Conservation (phyloP, 2,797 vertebrate species). For the Zalophus californianus region DNA sequence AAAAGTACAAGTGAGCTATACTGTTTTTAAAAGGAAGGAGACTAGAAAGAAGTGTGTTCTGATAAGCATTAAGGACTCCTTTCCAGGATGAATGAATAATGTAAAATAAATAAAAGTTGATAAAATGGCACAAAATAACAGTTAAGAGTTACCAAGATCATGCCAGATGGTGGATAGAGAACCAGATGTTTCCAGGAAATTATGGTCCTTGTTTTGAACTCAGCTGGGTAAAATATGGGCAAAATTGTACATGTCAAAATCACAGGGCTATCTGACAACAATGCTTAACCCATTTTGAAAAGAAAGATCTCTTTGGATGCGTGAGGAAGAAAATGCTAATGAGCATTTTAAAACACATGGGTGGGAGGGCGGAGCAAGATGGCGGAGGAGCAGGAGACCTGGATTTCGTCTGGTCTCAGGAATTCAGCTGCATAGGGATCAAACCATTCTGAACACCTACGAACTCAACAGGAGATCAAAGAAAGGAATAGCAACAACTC, state of each 20-base stretch:
- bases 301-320: not conserved
- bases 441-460: too few species aligned
- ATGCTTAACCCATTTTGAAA: not conserved
- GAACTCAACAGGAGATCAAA: too few species aligned
- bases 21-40: slow-evolving; percentile 15
- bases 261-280: slow-evolving; percentile 33
- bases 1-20: not conserved
- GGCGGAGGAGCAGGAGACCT: too few species aligned
- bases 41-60: not conserved
- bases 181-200: slow-evolving; percentile 73
- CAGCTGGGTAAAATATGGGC: slow-evolving; percentile 38
- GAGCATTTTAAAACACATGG: not conserved
- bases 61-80: not conserved
- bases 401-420: too few species aligned
- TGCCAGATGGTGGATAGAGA: slow-evolving; percentile 63
- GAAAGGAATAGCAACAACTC: too few species aligned
- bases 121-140: slow-evolving; percentile 61
- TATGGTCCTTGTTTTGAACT: slow-evolving; percentile 62
- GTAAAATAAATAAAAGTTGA: slow-evolving; percentile 53
- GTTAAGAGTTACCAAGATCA: not conserved
- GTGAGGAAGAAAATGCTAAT: not conserved
- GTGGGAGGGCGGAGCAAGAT: too few species aligned
- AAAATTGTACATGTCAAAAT: slow-evolving; percentile 27
- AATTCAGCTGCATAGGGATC: too few species aligned
- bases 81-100: slow-evolving; percentile 59